Evolutionary conservation across 2,888 invertebrate genomes (phyloP).

Genomic region (Carpatolechia fugitivella): DNA sequence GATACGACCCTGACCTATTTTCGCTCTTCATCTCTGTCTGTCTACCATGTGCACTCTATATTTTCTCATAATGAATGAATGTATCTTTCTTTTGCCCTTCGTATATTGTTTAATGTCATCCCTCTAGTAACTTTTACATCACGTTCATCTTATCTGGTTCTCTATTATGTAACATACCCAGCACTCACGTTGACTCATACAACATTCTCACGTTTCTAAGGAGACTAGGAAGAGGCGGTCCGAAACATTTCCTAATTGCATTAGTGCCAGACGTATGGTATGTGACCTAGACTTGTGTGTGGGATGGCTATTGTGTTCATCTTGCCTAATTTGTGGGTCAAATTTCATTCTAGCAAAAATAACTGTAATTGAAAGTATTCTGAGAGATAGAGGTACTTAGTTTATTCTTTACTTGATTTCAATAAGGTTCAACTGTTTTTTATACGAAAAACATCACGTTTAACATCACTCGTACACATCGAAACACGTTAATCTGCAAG

Average conservation of each 20-base stretch:
- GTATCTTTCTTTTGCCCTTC: background rate
- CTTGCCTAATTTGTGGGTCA: background rate
- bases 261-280: conserved; percentile 19
- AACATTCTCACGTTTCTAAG: background rate
- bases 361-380: background rate
- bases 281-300: conserved; percentile 10
- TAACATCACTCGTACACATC: too few species aligned
- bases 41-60: background rate
- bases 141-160: background rate
- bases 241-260: conserved; percentile 44
- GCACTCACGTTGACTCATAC: background rate
- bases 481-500: too few species aligned
- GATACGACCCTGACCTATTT: conserved; percentile 14
- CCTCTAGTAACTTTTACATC: background rate
- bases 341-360: background rate
- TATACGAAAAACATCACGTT: background rate
- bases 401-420: too few species aligned
- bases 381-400: too few species aligned
- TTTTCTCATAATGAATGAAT: too few species aligned
- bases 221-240: conserved; percentile 7
- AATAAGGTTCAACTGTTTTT: background rate
- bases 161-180: background rate
- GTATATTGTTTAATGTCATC: background rate
- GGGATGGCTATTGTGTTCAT: background rate
- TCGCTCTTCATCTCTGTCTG: conserved; percentile 5